These are phyloP conservation scores for Crocodylus rhombifer DNA, from an alignment of 2,797 vertebrate genomes.

Conservation along the genomic window DNA sequence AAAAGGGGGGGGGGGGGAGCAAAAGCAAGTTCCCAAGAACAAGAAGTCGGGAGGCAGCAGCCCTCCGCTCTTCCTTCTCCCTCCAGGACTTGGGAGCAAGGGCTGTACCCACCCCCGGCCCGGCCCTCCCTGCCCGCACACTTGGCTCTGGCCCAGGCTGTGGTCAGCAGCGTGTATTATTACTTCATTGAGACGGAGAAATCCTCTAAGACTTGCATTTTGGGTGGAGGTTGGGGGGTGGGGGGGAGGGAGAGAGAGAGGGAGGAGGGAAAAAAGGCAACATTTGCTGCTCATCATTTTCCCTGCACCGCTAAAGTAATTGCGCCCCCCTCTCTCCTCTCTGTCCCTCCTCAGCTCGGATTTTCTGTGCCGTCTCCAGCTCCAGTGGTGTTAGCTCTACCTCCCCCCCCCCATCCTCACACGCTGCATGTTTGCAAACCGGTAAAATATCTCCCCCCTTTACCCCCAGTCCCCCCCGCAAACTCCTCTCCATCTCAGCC, in stretches of 20 bases:
- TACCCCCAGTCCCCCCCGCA: conserved; percentile 54
- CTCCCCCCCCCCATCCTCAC: conserved; percentile 43
- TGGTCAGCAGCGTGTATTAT: conserved; percentile 70
- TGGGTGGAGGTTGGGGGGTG: conserved; percentile 72
- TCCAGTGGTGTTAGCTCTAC: conserved; percentile 45
- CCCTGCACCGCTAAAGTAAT: conserved; percentile 79
- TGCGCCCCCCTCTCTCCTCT: conserved; percentile 54
- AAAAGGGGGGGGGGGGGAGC: not conserved
- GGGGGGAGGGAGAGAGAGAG: conserved; percentile 37
- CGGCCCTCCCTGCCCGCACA: not conserved
- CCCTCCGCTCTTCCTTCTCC: conserved; percentile 49
- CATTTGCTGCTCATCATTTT: conserved; percentile 78
- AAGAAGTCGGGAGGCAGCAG: conserved; percentile 60
- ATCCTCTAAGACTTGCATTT: conserved; percentile 75
- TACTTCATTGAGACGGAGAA: conserved; percentile 79
- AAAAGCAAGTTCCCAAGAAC: conserved; percentile 60
- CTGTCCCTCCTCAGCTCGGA: conserved; percentile 74
- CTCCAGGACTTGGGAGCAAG: conserved; percentile 45
- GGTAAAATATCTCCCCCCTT: conserved; percentile 31
- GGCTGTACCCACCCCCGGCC: conserved; percentile 23
- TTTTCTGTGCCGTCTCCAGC: conserved; percentile 40
- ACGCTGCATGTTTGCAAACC: conserved; percentile 77
- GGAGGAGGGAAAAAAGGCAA: conserved; percentile 62
- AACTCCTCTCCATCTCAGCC: conserved; percentile 41
- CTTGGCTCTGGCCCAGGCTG: conserved; percentile 68